Evolutionary conservation across 2,888 invertebrate genomes (phyloP).

Genomic region (Didymodactylos carnosus): DNA sequence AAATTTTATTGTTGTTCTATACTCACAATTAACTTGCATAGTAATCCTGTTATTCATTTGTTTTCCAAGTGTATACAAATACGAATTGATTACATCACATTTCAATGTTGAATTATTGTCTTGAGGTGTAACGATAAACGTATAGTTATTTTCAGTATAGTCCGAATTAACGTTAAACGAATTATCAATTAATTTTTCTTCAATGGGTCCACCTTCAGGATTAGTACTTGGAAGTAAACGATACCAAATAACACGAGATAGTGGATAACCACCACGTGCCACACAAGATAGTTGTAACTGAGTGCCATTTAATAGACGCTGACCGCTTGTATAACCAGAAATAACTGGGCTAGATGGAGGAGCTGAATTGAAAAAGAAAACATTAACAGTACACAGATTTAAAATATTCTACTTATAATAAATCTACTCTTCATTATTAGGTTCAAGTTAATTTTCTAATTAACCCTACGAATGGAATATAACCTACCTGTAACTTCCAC

Average conservation of each 20-base stretch:
- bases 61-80: not conserved
- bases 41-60: not conserved
- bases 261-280: slow-evolving; percentile 1
- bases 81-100: slow-evolving; percentile 23
- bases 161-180: not conserved
- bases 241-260: slow-evolving; percentile 5
- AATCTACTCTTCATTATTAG: too few relatives aligned
- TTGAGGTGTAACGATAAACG: slow-evolving; percentile 16
- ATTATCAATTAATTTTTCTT: slow-evolving; percentile 1
- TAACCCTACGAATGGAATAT: too few relatives aligned
- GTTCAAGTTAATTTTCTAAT: too few relatives aligned
- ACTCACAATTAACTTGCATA: not conserved
- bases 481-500: not conserved
- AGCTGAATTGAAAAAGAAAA: too few relatives aligned
- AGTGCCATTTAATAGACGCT: not conserved
- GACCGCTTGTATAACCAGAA: slow-evolving; percentile 53
- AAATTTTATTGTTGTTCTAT: too few relatives aligned
- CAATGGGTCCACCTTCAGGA: not conserved
- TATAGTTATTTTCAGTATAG: not conserved
- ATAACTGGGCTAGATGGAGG: slow-evolving; percentile 78
- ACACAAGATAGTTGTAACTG: slow-evolving; percentile 1
- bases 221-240: too few relatives aligned
- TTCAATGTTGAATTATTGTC: slow-evolving; percentile 27
- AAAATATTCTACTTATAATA: too few relatives aligned
- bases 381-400: too few relatives aligned